Evolutionary conservation across 2,113 vertebrate species (phyloP).

Genomic region (Sporophila hypoxantha): DNA sequence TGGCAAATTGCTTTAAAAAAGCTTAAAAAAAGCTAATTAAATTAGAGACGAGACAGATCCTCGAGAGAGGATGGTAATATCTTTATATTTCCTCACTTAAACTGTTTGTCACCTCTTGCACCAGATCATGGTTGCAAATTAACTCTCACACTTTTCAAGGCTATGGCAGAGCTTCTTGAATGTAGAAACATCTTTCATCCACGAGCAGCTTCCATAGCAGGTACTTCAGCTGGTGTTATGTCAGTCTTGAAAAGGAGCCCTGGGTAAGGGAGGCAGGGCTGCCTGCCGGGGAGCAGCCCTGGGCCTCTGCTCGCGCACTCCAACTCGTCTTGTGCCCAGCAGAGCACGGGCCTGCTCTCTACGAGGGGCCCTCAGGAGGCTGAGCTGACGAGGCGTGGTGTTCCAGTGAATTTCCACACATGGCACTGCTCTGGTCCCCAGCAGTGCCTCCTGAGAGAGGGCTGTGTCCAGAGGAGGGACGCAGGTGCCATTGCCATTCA

Average conservation of each 20-base stretch:
- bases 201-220: not conserved
- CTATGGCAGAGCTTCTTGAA: not conserved
- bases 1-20: conserved; percentile 9
- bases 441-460: too few relatives aligned
- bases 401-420: too few relatives aligned
- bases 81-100: not conserved
- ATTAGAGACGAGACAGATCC: not conserved
- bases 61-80: not conserved
- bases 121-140: not conserved
- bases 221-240: not conserved
- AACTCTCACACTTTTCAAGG: not conserved
- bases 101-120: not conserved
- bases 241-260: not conserved
- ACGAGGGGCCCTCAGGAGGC: too few relatives aligned
- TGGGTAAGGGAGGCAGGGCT: not conserved
- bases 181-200: not conserved
- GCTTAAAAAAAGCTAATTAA: not conserved
- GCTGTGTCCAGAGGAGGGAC: too few relatives aligned
- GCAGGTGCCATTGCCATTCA: too few relatives aligned
- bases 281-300: not conserved
- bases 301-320: not conserved
- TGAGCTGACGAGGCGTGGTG: too few relatives aligned
- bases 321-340: not conserved
- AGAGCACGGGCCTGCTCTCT: fast-evolving
- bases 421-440: too few relatives aligned